A percentile compares a stretch with the other conserved stretches of the same genome.
Conservation (phyloP, 1,140 invertebrate genomes). For the Psilanteris sp. region DNA sequence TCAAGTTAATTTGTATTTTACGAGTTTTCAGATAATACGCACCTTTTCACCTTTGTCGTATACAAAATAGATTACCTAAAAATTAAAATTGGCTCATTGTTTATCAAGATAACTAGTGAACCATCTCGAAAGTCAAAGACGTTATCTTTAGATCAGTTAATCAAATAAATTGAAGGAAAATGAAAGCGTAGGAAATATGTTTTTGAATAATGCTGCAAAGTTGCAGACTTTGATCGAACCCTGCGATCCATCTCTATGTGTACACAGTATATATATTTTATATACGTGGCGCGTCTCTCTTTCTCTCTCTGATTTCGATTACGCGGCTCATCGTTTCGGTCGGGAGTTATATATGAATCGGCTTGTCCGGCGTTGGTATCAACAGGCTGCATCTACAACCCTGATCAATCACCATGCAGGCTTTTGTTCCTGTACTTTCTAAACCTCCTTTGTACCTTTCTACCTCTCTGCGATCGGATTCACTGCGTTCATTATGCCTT, state of each 20-base stretch:
- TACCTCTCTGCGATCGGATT: conserved; percentile 62
- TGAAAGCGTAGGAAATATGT: conserved; percentile 34
- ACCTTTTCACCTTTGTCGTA: too few species aligned
- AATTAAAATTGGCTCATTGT: too few species aligned
- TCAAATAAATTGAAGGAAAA: conserved; percentile 58
- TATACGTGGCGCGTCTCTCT: conserved; percentile 21
- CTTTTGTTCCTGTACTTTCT: conserved; percentile 68
- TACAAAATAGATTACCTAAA: too few species aligned
- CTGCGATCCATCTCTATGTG: conserved; percentile 24
- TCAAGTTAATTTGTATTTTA: too few species aligned
- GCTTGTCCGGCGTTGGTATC: conserved; percentile 62
- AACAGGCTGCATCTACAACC: conserved; percentile 66
- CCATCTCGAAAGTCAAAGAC: conserved; percentile 10
- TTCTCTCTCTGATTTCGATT: conserved; percentile 54
- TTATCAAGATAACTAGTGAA: conserved; percentile 19
- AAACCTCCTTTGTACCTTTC: conserved; percentile 67
- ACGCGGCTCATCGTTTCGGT: conserved; percentile 51
- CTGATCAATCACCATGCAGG: conserved; percentile 65
- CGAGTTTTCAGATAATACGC: too few species aligned
- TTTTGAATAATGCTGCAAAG: conserved; percentile 38
- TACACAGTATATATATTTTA: conserved; percentile 39
- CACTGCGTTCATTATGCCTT: conserved; percentile 65
- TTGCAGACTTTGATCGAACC: conserved; percentile 45
- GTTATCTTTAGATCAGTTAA: conserved; percentile 49
- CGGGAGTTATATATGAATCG: conserved; percentile 59